Conservation (phyloP, 2,888 invertebrate genomes). For the Caenorhabditis afra region DNA sequence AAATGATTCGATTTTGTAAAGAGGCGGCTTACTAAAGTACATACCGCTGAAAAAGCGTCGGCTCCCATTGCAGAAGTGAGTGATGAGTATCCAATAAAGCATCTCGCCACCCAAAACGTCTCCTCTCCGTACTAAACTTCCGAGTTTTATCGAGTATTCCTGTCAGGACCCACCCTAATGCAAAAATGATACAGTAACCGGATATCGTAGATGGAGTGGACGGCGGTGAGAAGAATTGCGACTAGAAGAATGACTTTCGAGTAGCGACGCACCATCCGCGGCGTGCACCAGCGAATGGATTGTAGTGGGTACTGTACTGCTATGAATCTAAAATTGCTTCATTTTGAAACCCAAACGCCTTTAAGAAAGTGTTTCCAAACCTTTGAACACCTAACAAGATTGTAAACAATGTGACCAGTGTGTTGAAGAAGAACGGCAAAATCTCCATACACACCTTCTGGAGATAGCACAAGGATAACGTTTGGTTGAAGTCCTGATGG, state of each 20-base stretch:
- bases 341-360: constrained; percentile 1
- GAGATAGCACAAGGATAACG: constrained; percentile 65
- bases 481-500: constrained; percentile 64
- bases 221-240: constrained; percentile 56
- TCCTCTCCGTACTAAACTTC: constrained; percentile 47
- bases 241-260: constrained; percentile 62
- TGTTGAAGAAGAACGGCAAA: constrained; percentile 74
- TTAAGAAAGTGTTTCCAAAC: constrained; percentile 23
- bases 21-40: neutral
- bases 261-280: constrained; percentile 58
- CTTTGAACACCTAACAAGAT: constrained; percentile 69
- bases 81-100: constrained; percentile 67
- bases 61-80: constrained; percentile 62
- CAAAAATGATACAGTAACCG: constrained; percentile 70
- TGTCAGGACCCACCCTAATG: constrained; percentile 24
- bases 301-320: constrained; percentile 72
- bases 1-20: neutral
- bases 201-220: constrained; percentile 66
- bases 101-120: constrained; percentile 67
- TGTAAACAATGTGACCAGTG: constrained; percentile 70
- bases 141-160: too few species aligned
- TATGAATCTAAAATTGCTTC: constrained; percentile 65
- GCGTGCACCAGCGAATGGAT: constrained; percentile 67
- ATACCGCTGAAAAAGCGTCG: constrained; percentile 59
- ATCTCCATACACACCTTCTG: constrained; percentile 73